Evolutionary conservation across 2,888 invertebrate genomes (phyloP), one percentile per base, ranked within the genome.

Genomic region (Netelia fuscicornis): DNA sequence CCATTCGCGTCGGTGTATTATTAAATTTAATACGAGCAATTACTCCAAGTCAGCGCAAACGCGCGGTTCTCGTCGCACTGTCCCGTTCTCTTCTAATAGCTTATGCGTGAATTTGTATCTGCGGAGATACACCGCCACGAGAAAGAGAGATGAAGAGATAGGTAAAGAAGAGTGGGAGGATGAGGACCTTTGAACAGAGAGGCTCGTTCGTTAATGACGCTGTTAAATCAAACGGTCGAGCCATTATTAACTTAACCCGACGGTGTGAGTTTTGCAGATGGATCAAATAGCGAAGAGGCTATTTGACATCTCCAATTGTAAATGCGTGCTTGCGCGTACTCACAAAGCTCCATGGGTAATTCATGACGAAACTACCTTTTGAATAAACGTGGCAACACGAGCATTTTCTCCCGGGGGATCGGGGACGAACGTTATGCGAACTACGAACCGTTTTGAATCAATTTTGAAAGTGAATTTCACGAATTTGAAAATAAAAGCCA

Each of bases 11-110:
- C 78, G 77, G 77, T 71, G 84, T 87, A 89, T 90, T 91, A 90
- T 90, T 91, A 90, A 90, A 90, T 90, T 89, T 90, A 90, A 90
- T 89, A 89, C 84, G 88, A 84, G 83, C 90, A 88, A 91, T 91
- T 90, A 90, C 89, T 88, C 87, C 86, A 79, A 86, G 87, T 87
- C 87, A 85, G 48, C 77, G 25, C 64, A 77, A 78, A 79, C 64
- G 54, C 65, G 77, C 74, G 84, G 74, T 81, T 81, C 52, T 30
- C 54, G 58, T 81, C 64, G 52, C 56, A 56, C n/a, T 17, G 17
- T 11, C 56, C 20, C 20, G n/a, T 8, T 56, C 20, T 56, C 1
- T n/a, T n/a, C 56, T 17, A n/a, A 56, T 20, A 20, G 58, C 68
- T 1, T 48, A 30, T 62, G 70, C 65, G 65, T 71, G 56, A 71